These are phyloP conservation scores for Stylophora pistillata DNA, from an alignment of 64 coral and sea anemone genomes.

Conservation along the genomic window DNA sequence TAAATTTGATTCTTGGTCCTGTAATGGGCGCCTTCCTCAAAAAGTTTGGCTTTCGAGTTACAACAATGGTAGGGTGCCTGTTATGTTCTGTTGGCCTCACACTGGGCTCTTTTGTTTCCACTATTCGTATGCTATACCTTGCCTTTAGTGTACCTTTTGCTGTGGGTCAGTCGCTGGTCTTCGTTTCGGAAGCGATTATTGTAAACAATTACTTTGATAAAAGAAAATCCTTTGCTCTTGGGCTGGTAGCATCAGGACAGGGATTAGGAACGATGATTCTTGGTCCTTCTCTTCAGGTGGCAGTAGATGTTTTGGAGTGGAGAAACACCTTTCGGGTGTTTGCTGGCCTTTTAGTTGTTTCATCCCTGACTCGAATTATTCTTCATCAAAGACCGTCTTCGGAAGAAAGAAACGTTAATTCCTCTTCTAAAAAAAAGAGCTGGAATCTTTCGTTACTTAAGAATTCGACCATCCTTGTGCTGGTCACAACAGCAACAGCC, in stretches of 20 bases:
- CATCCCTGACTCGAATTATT: background rate
- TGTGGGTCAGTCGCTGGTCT: background rate
- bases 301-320: background rate
- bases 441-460: background rate
- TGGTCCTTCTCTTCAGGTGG: background rate
- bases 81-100: background rate
- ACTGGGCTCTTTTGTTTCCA: background rate
- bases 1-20: background rate
- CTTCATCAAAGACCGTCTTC: background rate
- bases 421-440: background rate
- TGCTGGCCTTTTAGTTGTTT: background rate
- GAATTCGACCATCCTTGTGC: background rate
- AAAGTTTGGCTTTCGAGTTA: background rate
- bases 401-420: background rate
- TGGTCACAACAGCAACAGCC: background rate
- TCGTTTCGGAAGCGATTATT: background rate
- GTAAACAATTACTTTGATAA: conserved; percentile 10
- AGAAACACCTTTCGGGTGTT: background rate
- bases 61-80: background rate
- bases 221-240: conserved; percentile 27
- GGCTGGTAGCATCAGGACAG: background rate
- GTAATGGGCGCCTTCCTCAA: background rate
- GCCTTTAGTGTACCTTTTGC: conserved; percentile 17
- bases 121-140: background rate
- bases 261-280: conserved; percentile 36